A percentile compares a stretch with the other conserved stretches of the same genome.
These are phyloP conservation scores for Lysiphlebus fabarum DNA, from an alignment of 1,140 invertebrate species.

Conservation along the genomic window DNA sequence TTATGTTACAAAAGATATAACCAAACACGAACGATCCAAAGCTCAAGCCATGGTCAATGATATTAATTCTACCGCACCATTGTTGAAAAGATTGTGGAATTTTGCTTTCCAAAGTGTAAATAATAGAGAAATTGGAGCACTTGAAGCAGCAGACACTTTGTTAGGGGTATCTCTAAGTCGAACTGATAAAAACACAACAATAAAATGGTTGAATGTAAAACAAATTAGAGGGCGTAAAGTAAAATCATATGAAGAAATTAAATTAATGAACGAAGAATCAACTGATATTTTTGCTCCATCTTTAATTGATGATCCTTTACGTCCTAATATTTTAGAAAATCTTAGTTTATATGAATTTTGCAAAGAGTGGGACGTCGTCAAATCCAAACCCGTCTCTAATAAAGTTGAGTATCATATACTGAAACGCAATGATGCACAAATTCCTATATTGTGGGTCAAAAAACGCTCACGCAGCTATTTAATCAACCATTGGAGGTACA, in stretches of 20 bases:
- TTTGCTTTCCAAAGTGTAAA: slow-evolving; percentile 27
- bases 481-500: slow-evolving; percentile 34
- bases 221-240: slow-evolving; percentile 26
- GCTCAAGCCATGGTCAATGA: slow-evolving; percentile 23
- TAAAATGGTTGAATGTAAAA: slow-evolving; percentile 33
- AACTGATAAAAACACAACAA: slow-evolving; percentile 32
- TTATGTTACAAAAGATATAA: slow-evolving; percentile 33
- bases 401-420: slow-evolving; percentile 24
- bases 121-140: slow-evolving; percentile 30
- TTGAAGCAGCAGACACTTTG: slow-evolving; percentile 30
- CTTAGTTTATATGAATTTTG: slow-evolving; percentile 10
- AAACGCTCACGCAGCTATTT: slow-evolving; percentile 30
- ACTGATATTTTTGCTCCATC: slow-evolving; percentile 29
- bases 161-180: slow-evolving; percentile 27
- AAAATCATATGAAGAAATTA: slow-evolving; percentile 25
- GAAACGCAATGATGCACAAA: neutral
- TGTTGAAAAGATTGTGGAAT: slow-evolving; percentile 27
- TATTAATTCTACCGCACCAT: slow-evolving; percentile 27
- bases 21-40: slow-evolving; percentile 30
- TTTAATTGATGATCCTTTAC: slow-evolving; percentile 24
- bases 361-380: slow-evolving; percentile 21
- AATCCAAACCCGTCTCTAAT: slow-evolving; percentile 23
- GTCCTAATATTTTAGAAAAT: slow-evolving; percentile 8
- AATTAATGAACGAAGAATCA: slow-evolving; percentile 20
- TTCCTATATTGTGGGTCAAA: slow-evolving; percentile 23